Base-by-base conservation (phyloP, 2,888 invertebrate species). In the Lasioglossum lativentre region DNA sequence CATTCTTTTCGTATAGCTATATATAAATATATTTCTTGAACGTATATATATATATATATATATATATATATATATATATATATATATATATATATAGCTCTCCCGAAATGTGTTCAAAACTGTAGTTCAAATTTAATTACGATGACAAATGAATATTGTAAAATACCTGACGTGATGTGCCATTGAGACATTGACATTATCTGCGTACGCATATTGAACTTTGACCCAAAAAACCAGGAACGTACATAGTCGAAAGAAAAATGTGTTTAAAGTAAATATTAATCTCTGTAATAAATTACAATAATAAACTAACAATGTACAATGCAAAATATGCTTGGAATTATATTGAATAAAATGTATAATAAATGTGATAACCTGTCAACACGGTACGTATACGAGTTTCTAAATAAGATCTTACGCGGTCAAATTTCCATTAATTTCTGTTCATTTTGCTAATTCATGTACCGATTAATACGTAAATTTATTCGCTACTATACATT, bases 151-250 rank as follows among this genome's bases (percentile, higher is more conserved):
- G 10, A 66, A 75, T 63, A 40, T 52, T 27, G 6, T 23, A 23
- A 5, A 68, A 1, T 23, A 30, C 14, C 2, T 27, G 27, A 23
- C 3, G 63, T 30, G 0, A 2, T n/a, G 23, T 23, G 52, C 0
- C 5, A 30, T 16, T 30, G 27, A 5, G 27, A 4, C 16, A 63
- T 30, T 30, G 30, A 38, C 38, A 38, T 23, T 2, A 16, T 30
- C 30, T 27, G 16, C 1, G 27, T 59, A 8, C 23, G 0, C 16
- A 8, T 16, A 27, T 78, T 75, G 85, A 75, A 72, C 85, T 78
- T 77, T 85, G 85, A 82, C 56, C 82, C 14, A 6, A 23, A 59
- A 74, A 47, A n/a, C 38, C 75, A 84, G 77, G 82, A 8, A 52
- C 78, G 82, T 78, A 78, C n/a, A 27, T 27, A 42, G 63, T 72